These are phyloP conservation scores for Stictonetta naevosa DNA, from an alignment of 2,113 vertebrate genomes.

Conservation along the genomic window DNA sequence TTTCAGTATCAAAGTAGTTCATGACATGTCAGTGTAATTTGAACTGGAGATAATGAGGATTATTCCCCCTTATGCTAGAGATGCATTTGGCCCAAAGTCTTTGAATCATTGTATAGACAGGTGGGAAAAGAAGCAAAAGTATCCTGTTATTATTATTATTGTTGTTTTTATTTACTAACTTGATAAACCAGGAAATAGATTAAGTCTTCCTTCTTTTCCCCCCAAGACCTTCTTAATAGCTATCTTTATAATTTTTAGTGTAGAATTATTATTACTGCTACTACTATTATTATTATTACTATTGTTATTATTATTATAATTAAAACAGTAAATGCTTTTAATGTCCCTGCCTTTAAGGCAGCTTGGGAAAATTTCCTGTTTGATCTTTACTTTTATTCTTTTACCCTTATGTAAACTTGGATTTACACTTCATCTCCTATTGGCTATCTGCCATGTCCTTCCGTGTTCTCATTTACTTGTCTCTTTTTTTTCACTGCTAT, in stretches of 20 bases:
- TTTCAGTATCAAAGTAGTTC: neutral
- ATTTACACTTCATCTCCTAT: neutral
- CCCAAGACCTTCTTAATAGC: neutral
- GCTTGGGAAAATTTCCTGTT: neutral
- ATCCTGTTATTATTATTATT: neutral
- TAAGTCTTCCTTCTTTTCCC: neutral
- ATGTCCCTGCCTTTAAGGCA: neutral
- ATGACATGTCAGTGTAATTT: neutral
- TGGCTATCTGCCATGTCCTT: neutral
- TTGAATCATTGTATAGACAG: neutral
- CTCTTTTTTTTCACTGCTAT: neutral
- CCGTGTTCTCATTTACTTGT: constrained; percentile 7
- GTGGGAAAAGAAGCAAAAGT: neutral
- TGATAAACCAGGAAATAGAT: neutral
- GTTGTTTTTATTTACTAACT: neutral
- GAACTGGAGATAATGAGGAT: neutral
- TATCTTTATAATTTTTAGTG: neutral
- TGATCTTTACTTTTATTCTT: neutral
- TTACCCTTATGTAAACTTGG: neutral
- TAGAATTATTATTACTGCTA: neutral
- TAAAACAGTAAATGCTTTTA: neutral
- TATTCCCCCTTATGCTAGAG: neutral
- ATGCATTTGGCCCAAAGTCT: neutral
- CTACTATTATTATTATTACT: neutral
- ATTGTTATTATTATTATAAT: neutral